A percentile compares a stretch with the other conserved stretches of the same genome.
These are phyloP conservation scores for Myxocyprinus asiaticus DNA, from an alignment of 2,113 vertebrate genomes.

Conservation along the genomic window DNA sequence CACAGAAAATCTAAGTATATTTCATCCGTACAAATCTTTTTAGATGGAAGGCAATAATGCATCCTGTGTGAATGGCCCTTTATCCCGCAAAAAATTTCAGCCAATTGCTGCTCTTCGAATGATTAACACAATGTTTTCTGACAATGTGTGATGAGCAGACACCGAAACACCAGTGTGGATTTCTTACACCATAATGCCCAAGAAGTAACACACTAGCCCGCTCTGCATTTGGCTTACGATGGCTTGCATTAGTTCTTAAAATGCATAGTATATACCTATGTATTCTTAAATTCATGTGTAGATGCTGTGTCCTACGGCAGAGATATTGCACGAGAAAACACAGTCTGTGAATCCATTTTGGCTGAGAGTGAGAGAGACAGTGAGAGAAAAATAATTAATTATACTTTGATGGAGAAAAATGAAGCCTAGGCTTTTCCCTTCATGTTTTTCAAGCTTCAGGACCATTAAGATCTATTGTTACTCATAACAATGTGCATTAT, in stretches of 20 bases:
- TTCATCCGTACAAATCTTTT: too few species aligned
- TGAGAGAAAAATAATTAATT: background rate
- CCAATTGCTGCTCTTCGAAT: background rate
- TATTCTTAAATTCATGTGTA: background rate
- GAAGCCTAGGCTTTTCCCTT: too few species aligned
- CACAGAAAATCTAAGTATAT: too few species aligned
- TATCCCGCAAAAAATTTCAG: constrained; percentile 5
- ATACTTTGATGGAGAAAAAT: constrained; percentile 4
- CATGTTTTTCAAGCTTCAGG: too few species aligned
- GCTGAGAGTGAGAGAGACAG: background rate
- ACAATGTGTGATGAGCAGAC: constrained; percentile 8
- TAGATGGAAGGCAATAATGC: too few species aligned
- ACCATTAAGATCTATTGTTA: too few species aligned
- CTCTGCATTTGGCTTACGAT: constrained; percentile 9
- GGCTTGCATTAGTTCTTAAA: constrained; percentile 41
- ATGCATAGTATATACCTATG: constrained; percentile 45
- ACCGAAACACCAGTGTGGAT: background rate
- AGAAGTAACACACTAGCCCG: background rate
- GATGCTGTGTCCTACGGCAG: background rate
- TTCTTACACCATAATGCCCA: background rate
- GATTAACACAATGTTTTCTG: background rate
- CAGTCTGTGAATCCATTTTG: constrained; percentile 19
- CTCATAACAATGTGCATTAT: too few species aligned
- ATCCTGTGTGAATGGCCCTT: constrained; percentile 10
- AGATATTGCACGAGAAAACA: background rate